Evolutionary conservation across 1,140 invertebrate species (phyloP).

Genomic region (Bombus balteatus): DNA sequence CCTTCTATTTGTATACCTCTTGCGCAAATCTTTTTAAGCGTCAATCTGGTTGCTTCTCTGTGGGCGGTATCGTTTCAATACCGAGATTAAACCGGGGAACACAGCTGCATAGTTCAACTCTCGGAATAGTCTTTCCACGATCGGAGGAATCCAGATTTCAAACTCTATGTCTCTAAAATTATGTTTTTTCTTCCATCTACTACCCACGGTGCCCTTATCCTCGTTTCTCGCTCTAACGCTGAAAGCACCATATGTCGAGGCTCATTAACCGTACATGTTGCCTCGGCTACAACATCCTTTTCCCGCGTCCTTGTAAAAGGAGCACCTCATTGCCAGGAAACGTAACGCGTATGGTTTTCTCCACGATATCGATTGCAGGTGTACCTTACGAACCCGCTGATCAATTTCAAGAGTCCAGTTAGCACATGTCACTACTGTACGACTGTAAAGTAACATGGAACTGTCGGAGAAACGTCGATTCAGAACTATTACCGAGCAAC

Average conservation of each 20-base stretch:
- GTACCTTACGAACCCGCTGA: conserved; percentile 34
- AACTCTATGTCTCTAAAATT: neutral
- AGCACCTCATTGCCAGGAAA: conserved; percentile 44
- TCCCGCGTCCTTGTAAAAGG: conserved; percentile 40
- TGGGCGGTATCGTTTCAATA: conserved; percentile 4
- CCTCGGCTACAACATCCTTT: neutral
- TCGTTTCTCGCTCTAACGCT: neutral
- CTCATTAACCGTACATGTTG: neutral
- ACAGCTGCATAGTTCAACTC: neutral
- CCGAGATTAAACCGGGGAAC: neutral
- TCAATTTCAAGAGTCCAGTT: conserved; percentile 43
- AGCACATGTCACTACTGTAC: neutral
- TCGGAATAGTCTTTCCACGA: neutral
- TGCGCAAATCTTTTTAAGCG: conserved; percentile 11
- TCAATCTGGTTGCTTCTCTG: conserved; percentile 12
- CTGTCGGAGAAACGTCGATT: neutral
- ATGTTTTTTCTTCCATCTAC: neutral
- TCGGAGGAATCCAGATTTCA: neutral
- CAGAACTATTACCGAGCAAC: neutral
- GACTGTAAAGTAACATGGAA: neutral
- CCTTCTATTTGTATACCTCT: neutral
- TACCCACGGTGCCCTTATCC: neutral
- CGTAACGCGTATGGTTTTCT: conserved; percentile 34
- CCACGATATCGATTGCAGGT: conserved; percentile 27
- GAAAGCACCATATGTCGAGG: neutral